phyloP scores from a whole-genome alignment of 2,113 vertebrate genomes.

The Rhineura floridana region DNA sequence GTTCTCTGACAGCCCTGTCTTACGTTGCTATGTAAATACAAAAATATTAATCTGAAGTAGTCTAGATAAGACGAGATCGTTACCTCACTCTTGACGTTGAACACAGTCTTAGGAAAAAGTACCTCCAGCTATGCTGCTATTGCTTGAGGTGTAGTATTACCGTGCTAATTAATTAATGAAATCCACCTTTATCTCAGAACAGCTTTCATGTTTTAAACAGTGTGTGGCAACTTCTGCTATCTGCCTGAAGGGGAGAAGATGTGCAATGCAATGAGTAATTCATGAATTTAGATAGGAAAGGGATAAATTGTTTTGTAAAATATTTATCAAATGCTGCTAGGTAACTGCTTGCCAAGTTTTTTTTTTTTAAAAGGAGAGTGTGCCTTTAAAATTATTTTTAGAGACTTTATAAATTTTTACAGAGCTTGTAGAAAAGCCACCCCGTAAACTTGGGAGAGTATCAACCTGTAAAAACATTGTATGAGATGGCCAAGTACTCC shows the following conservation, averaged over 20 bases:
- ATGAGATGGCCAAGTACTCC: no score
- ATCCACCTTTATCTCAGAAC: slow-evolving; percentile 36
- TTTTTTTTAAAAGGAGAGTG: slow-evolving; percentile 1
- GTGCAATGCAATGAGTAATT: slow-evolving; percentile 44
- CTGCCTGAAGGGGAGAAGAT: slow-evolving; percentile 47
- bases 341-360: slow-evolving; percentile 36
- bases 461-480: background rate
- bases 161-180: slow-evolving; percentile 45
- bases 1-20: background rate
- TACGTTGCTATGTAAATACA: slow-evolving; percentile 21
- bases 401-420: background rate
- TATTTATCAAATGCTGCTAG: slow-evolving; percentile 64
- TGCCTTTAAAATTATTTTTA: slow-evolving; percentile 12
- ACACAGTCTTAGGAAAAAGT: slow-evolving; percentile 24
- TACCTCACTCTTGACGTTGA: slow-evolving; percentile 18
- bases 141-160: slow-evolving; percentile 12
- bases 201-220: slow-evolving; percentile 48
- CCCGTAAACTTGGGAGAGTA: no score
- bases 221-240: slow-evolving; percentile 32
- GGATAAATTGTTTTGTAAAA: slow-evolving; percentile 69
- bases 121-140: background rate
- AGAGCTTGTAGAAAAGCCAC: background rate
- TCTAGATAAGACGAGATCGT: background rate
- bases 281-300: slow-evolving; percentile 41
- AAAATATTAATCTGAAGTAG: background rate